Base-by-base conservation (phyloP, 2,888 invertebrate genomes). In the Eupithecia insigniata region DNA sequence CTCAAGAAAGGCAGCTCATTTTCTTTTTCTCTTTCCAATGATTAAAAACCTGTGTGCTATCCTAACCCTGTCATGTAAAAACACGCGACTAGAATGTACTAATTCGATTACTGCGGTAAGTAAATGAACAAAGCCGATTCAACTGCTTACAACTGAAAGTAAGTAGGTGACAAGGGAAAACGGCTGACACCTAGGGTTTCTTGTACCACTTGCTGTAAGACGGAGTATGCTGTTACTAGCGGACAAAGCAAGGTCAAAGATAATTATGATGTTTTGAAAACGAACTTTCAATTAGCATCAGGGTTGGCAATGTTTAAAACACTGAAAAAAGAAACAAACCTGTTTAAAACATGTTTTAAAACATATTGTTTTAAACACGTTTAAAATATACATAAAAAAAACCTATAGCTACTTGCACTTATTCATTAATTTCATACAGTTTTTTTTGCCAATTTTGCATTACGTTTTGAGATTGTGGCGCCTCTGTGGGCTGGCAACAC, bases 151-250 rank as follows among this genome's bases (percentile, higher is more conserved):
- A 69, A 72, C 67, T 72, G 60, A 66, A 61, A 74, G 69, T 74
- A 76, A 14, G 14, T 76, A 73, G 77, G 76, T 76, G 73, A 74
- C 75, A 75, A 72, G 72, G 81, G 81, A 80, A 86, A 89, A 82
- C 83, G 82, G 73, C 86, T 81, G 87, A 90, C 91, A 91, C 92
- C 90, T 92, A 91, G 83, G 92, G 92, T 90, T 92, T 92, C 92
- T 72, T 77, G 70, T 73, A 72, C 8, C 22, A 64, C 62, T 64
- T 36, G 22, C 2, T 12, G 12, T 51, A 51, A 51, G 10, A 26
- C 22, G 22, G 51, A 12, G 51, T 8, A n/a, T 46, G n/a, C 46
- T 51, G 51, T 51, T 12, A 51, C 51, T 51, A 51, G 22, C 51
- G 5, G 22, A 12, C 51, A 4, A n/a, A 10, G 12, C 22, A 51